These are phyloP conservation scores for Charanyca ferruginea DNA, from an alignment of 2,888 invertebrate species.

Conservation along the genomic window DNA sequence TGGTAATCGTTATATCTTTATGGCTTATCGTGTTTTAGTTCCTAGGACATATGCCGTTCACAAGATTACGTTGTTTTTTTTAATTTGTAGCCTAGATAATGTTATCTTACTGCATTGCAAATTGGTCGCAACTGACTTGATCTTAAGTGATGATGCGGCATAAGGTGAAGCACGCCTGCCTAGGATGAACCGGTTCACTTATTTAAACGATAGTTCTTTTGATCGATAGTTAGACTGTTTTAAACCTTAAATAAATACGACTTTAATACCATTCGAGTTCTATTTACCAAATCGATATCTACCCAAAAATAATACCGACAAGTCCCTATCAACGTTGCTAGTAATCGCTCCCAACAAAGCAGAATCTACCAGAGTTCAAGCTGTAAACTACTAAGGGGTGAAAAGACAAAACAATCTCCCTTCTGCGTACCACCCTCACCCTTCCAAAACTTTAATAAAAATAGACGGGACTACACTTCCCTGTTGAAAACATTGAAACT, in stretches of 20 bases:
- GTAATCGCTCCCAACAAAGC: constrained; percentile 45
- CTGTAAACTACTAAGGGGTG: constrained; percentile 44
- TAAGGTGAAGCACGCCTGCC: too few species aligned
- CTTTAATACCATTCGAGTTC: constrained; percentile 8
- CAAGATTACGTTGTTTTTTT: too few species aligned
- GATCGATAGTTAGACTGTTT: too few species aligned
- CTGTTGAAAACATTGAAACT: not conserved
- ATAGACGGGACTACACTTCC: constrained; percentile 57
- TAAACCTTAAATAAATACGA: constrained; percentile 19
- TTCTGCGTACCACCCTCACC: constrained; percentile 62
- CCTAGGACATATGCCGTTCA: too few species aligned
- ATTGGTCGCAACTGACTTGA: too few species aligned
- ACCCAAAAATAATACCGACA: constrained; percentile 31
- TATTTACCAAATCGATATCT: constrained; percentile 31
- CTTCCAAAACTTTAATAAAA: constrained; percentile 55
- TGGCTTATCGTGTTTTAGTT: not conserved
- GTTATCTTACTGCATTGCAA: too few species aligned
- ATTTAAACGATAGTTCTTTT: too few species aligned
- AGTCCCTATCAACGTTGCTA: constrained; percentile 40
- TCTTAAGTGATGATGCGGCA: too few species aligned
- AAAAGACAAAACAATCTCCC: constrained; percentile 61
- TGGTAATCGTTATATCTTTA: constrained; percentile 32
- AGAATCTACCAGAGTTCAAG: constrained; percentile 36
- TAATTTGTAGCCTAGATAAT: too few species aligned
- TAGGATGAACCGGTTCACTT: too few species aligned